Base-by-base conservation (phyloP, 2,888 invertebrate species). In the Orchesella flavescens region DNA sequence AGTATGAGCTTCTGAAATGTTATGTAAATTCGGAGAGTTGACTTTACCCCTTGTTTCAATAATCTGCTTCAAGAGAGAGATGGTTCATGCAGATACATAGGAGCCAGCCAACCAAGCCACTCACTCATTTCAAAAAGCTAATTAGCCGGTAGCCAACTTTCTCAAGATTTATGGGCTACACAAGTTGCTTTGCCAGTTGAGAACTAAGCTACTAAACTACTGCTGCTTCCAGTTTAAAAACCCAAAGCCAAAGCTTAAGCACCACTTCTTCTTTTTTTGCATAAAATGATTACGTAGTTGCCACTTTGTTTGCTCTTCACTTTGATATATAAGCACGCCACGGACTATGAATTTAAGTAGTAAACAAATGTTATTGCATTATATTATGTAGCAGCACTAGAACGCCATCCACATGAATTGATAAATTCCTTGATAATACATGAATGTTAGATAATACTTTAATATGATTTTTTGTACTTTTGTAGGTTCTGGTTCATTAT, bases 401-500 rank as follows among this genome's bases (percentile, higher is more conserved):
- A n/a, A n/a, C n/a, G n/a, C n/a, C 43, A 17, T 5, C 21, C 69
- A 59, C n/a, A n/a, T n/a, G n/a, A n/a, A n/a, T n/a, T 72, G 57
- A 69, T 69, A 69, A 46, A 3, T 53, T 23, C 10, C 34, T 34
- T 7, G 34, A 53, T 49, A 1, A n/a, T 34, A 34, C n/a, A n/a
- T n/a, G n/a, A n/a, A n/a, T n/a, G n/a, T n/a, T n/a, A n/a, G n/a
- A n/a, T n/a, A n/a, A n/a, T n/a, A n/a, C n/a, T n/a, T n/a, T n/a
- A n/a, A n/a, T n/a, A n/a, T n/a, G n/a, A n/a, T n/a, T n/a, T n/a
- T n/a, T n/a, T n/a, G n/a, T n/a, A 1, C 3, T 49, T 34, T 65
- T 71, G 57, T 63, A 89, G 89, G 89, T 89, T 89, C 81, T 89
- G 89, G 89, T 89, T 88, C 83, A 87, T 89, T 53, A 87, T 89